Percentiles rank a stretch among this genome's conserved stretches.
Evolutionary conservation across 1,140 invertebrate species (phyloP).

Genomic region (Berghia stephanieae): DNA sequence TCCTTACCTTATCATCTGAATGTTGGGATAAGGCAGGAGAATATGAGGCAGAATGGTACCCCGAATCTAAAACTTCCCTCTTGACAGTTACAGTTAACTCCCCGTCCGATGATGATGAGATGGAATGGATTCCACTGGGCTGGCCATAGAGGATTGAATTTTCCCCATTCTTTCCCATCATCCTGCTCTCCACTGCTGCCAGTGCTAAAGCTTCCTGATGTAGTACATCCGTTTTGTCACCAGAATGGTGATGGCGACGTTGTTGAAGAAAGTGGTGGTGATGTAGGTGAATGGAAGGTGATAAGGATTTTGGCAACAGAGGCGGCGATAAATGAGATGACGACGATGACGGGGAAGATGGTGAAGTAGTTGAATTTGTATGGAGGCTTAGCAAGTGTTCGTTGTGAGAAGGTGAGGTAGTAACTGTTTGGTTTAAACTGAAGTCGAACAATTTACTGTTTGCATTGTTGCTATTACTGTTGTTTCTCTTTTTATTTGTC

Average conservation of each 20-base stretch:
- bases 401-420: background rate
- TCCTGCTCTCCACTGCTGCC: too few relatives aligned
- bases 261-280: background rate
- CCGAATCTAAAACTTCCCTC: background rate
- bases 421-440: too few relatives aligned
- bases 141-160: too few relatives aligned
- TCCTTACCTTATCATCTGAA: constrained; percentile 24
- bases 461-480: background rate
- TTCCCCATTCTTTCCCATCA: too few relatives aligned
- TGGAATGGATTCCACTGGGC: too few relatives aligned
- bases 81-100: background rate
- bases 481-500: too few relatives aligned
- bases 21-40: constrained; percentile 22
- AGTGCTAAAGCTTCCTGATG: background rate
- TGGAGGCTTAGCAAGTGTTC: background rate
- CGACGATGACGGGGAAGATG: background rate
- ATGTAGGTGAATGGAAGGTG: background rate
- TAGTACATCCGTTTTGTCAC: background rate
- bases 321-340: background rate
- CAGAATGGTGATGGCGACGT: background rate
- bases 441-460: background rate
- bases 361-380: background rate
- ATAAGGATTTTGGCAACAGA: background rate
- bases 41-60: constrained; percentile 16
- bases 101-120: background rate